phyloP scores from a whole-genome alignment of 1,140 invertebrate species.

The Drosophila paulistorum region DNA sequence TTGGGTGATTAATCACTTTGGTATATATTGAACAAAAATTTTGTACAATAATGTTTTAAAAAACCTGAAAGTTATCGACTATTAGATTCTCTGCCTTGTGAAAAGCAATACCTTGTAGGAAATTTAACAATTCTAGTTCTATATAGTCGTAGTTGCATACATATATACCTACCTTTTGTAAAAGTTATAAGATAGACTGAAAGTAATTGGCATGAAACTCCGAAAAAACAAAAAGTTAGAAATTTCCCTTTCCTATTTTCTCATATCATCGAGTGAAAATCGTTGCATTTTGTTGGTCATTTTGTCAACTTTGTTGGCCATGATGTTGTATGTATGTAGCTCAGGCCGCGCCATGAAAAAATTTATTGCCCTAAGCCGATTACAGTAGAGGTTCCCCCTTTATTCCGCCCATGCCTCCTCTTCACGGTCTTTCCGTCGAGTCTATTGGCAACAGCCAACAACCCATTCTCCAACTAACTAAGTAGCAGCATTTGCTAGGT shows the following conservation, averaged over 20 bases:
- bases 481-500: conserved; percentile 55
- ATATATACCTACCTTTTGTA: too few species aligned
- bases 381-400: conserved; percentile 42
- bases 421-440: neutral
- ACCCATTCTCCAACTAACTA: conserved; percentile 23
- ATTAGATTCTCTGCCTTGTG: too few species aligned
- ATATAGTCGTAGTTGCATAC: too few species aligned
- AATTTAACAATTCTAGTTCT: too few species aligned
- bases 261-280: conserved; percentile 30
- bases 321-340: conserved; percentile 8
- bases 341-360: conserved; percentile 57
- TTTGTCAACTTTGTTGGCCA: conserved; percentile 61
- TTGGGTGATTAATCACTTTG: conserved; percentile 76
- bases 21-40: conserved; percentile 55
- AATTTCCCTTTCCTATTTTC: conserved; percentile 22
- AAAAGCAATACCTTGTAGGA: too few species aligned
- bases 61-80: too few species aligned
- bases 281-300: conserved; percentile 77
- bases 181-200: too few species aligned
- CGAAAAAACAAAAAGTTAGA: neutral
- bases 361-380: conserved; percentile 81
- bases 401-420: conserved; percentile 15
- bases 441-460: neutral
- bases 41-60: neutral
- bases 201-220: too few species aligned